These are phyloP conservation scores for Homalodisca vitripennis DNA, from an alignment of 1,140 invertebrate species.

Conservation along the genomic window DNA sequence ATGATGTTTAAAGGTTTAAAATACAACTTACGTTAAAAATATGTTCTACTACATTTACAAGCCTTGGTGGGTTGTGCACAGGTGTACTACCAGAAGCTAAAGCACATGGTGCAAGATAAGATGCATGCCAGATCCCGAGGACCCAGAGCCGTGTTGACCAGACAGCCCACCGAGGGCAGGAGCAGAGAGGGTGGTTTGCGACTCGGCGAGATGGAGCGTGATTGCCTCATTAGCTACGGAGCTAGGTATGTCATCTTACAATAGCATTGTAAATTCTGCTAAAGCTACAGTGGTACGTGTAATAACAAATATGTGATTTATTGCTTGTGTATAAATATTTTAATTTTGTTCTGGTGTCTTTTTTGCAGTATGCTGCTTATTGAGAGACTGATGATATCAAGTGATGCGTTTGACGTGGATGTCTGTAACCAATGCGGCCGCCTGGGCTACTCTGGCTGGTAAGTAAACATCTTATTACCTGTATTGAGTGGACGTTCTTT, in stretches of 20 bases:
- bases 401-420: constrained; percentile 95
- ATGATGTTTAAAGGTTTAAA: no score
- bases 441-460: constrained; percentile 91
- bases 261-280: no score
- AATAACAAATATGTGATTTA: no score
- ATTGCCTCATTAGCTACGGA: constrained; percentile 98
- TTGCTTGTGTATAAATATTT: no score
- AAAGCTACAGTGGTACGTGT: no score
- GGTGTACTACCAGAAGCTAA: constrained; percentile 96
- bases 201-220: constrained; percentile 98
- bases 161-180: constrained; percentile 97
- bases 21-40: no score
- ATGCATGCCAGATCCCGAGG: constrained; percentile 97
- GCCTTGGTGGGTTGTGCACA: constrained; percentile 46
- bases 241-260: no score
- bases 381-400: constrained; percentile 97
- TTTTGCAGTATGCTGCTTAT: constrained; percentile 85
- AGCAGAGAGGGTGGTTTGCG: constrained; percentile 96
- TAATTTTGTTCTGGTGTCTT: constrained; percentile 35
- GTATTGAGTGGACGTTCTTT: no score
- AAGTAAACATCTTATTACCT: no score
- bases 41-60: no score
- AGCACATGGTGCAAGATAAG: constrained; percentile 99
- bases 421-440: constrained; percentile 95
- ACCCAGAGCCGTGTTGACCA: constrained; percentile 88